Evolutionary conservation across 2,113 vertebrate genomes (phyloP), one percentile per base, ranked within the genome.

Genomic region (Platichthys stellatus): DNA sequence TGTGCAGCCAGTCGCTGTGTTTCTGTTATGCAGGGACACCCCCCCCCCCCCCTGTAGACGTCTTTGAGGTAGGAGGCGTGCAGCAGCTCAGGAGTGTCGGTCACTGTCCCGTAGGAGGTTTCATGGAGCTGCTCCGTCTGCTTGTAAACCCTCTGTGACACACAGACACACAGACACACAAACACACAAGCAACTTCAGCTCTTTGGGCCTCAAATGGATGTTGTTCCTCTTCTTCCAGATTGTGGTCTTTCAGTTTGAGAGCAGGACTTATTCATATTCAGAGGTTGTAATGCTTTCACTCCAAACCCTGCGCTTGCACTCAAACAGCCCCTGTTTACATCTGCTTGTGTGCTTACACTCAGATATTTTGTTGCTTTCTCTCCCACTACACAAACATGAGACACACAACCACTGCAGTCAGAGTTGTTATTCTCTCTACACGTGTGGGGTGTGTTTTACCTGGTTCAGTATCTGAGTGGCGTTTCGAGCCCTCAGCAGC

Each of bases 401-500:
- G 26, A 40, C 64, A 76, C 31, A 4, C 31, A 14, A 18, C 15
- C 12, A 3, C 10, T 38, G 7, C 18, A 0, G 2, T 26, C 76
- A 11, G 20, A 4, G 2, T 5, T 7, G 1, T 13, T 10, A 5
- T 26, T 8, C 4, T 26, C 24, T 57, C 2, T 17, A 0, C 57
- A 15, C 3, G 24, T 6, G 21, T 15, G 23, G 11, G 59, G 15
- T 63, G 26, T 9, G 15, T n/a, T 57, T 67, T 2, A 96, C 95
- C 94, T 95, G 90, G 87, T 93, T 96, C 77, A 96, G 89, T 78
- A 96, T 94, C 70, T 92, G 93, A 69, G 87, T 91, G 76, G 95
- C 94, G 0, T 95, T 95, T 91, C 93, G 95, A 60, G 93, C 92
- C 86, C 95, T 92, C 86, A 96, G 94, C 72, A 96, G 92, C 71